Conservation (phyloP, 1,140 invertebrate genomes). For the Laodelphax striatellus region DNA sequence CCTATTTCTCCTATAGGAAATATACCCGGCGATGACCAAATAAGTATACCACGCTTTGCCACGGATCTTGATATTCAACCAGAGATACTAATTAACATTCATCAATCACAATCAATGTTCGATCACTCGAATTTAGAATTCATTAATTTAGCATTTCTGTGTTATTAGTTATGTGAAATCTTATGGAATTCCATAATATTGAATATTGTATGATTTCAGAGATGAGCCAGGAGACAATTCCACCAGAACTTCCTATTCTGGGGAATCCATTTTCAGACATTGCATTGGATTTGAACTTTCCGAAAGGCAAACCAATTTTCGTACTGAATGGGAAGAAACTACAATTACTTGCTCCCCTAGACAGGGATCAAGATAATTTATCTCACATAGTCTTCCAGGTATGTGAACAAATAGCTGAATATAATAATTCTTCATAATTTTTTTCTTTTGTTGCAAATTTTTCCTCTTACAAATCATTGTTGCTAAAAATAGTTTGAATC, state of each 20-base stretch:
- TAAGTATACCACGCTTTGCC: too few species aligned
- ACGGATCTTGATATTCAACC: too few species aligned
- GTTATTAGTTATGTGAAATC: too few species aligned
- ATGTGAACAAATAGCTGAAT: conserved; percentile 20
- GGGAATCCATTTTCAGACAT: conserved; percentile 72
- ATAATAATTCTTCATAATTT: not conserved
- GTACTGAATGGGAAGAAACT: conserved; percentile 70
- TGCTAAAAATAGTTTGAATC: too few species aligned
- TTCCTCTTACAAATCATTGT: too few species aligned
- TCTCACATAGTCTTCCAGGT: conserved; percentile 83
- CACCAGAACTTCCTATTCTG: conserved; percentile 64
- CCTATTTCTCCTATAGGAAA: too few species aligned
- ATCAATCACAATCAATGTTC: too few species aligned
- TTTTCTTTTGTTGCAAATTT: not conserved
- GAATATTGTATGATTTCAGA: conserved; percentile 42
- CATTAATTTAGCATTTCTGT: too few species aligned
- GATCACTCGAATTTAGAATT: too few species aligned
- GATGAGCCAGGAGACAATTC: conserved; percentile 66
- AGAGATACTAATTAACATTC: too few species aligned
- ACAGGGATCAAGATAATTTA: conserved; percentile 72
- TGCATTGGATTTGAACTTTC: conserved; percentile 61
- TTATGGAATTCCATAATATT: too few species aligned
- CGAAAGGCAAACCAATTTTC: conserved; percentile 61
- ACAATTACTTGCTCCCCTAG: conserved; percentile 63
- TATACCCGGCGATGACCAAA: too few species aligned